Evolutionary conservation across 2,888 invertebrate genomes (phyloP), one percentile per base, ranked within the genome.

Genomic region (Strigamia maritima): DNA sequence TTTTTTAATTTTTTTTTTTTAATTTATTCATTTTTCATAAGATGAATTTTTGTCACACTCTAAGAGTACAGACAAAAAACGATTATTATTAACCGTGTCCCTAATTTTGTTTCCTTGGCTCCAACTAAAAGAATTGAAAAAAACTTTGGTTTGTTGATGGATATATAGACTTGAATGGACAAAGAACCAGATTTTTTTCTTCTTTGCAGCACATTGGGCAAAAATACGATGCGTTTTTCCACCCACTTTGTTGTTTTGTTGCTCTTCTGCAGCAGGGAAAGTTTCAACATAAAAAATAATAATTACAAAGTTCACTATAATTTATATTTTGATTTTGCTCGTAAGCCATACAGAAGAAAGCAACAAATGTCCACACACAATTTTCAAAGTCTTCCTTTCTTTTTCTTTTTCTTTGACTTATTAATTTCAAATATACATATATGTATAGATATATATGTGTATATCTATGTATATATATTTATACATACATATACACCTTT

Each of bases 231-330:
- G n/a, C n/a, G n/a, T n/a, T n/a, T n/a, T n/a, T n/a, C n/a, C n/a
- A n/a, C n/a, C n/a, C n/a, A n/a, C n/a, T n/a, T n/a, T n/a, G n/a
- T n/a, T n/a, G n/a, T n/a, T n/a, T n/a, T n/a, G n/a, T n/a, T n/a
- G n/a, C n/a, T n/a, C n/a, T n/a, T n/a, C n/a, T n/a, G n/a, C n/a
- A n/a, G n/a, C n/a, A n/a, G n/a, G n/a, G n/a, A n/a, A n/a, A n/a
- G n/a, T n/a, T 70, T 75, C 12, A 77, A 77, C 75, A 44, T 77
- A 77, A 77, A 77, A 77, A 77, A 77, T 77, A 77, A 77, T 77
- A 77, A 77, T 77, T 77, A 77, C 77, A 77, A 77, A 77, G 44
- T 77, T 77, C 22, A 7, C 44, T 19, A 77, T 77, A 44, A 44
- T 19, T 77, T 44, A 35, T 77, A 44, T 77, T 77, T 77, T 77